Evolutionary conservation across 1,140 invertebrate species (phyloP).

Genomic region (Phymorhynchus buccinoides): DNA sequence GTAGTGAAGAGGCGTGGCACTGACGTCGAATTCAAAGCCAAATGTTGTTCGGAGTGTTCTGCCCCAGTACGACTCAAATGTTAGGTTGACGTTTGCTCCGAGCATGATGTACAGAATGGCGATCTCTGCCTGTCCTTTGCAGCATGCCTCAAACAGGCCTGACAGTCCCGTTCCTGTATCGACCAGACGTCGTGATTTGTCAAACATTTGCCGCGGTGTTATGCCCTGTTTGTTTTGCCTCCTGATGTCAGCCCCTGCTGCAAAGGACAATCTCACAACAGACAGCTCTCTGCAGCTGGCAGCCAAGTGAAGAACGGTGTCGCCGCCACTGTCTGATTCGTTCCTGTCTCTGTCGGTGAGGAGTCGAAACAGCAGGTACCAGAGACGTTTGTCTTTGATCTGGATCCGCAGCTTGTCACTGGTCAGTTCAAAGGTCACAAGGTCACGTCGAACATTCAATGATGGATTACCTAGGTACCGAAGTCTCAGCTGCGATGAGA

Average conservation of each 20-base stretch:
- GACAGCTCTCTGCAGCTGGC: not conserved
- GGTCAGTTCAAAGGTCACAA: not conserved
- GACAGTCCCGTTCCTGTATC: not conserved
- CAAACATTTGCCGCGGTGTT: not conserved
- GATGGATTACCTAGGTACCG: not conserved
- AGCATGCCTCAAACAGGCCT: not conserved
- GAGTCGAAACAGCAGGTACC: conserved; percentile 29
- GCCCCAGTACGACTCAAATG: not conserved
- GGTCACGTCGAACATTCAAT: not conserved
- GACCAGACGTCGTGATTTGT: not conserved
- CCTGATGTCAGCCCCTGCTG: not conserved
- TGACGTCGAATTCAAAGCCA: no score
- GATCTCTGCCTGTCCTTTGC: not conserved
- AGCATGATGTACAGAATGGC: not conserved
- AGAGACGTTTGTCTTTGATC: not conserved
- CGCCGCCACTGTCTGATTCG: not conserved
- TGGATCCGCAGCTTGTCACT: not conserved
- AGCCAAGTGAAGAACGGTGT: conserved; percentile 18
- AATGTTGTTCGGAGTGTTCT: no score
- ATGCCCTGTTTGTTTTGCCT: not conserved
- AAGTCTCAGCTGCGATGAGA: not conserved
- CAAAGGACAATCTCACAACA: not conserved
- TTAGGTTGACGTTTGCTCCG: not conserved
- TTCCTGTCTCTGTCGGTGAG: conserved; percentile 1
- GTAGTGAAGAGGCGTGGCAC: no score